Evolutionary conservation across 2,797 vertebrate genomes (phyloP).

Genomic region (Rhinella marina): DNA sequence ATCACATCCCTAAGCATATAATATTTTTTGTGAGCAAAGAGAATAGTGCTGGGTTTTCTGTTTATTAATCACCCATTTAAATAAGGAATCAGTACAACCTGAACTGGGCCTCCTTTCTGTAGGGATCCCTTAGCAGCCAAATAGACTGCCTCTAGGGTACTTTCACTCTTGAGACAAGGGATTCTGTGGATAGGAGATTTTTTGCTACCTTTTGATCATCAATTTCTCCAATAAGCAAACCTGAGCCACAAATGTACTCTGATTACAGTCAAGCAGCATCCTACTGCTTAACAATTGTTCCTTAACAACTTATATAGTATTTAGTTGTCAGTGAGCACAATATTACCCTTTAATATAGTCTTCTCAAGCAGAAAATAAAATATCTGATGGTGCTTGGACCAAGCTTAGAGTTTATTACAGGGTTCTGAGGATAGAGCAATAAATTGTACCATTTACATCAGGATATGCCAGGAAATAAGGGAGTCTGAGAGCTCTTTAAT

Average conservation of each 20-base stretch:
- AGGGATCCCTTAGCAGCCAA: too few species aligned
- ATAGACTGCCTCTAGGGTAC: too few species aligned
- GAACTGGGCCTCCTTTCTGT: too few species aligned
- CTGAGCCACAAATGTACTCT: background rate
- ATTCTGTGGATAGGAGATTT: background rate
- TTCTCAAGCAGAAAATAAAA: background rate
- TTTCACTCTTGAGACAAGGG: too few species aligned
- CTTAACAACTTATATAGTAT: background rate
- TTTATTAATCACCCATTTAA: too few species aligned
- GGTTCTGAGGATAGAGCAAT: constrained; percentile 42
- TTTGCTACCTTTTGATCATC: background rate
- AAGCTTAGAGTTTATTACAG: constrained; percentile 22
- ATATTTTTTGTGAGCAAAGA: too few species aligned
- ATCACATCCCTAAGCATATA: too few species aligned
- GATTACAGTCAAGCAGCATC: background rate
- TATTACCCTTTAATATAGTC: background rate
- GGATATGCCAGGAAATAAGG: constrained; percentile 50
- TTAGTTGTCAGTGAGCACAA: background rate
- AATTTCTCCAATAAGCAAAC: background rate
- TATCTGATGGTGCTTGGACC: background rate
- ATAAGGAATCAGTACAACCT: too few species aligned
- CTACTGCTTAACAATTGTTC: background rate
- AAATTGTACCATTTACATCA: constrained; percentile 46
- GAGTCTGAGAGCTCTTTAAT: constrained; percentile 54
- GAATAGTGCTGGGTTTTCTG: too few species aligned